Percentiles rank a stretch among this genome's conserved stretches.
Evolutionary conservation across 2,113 vertebrate species (phyloP).

Genomic region (Caloenas nicobarica): DNA sequence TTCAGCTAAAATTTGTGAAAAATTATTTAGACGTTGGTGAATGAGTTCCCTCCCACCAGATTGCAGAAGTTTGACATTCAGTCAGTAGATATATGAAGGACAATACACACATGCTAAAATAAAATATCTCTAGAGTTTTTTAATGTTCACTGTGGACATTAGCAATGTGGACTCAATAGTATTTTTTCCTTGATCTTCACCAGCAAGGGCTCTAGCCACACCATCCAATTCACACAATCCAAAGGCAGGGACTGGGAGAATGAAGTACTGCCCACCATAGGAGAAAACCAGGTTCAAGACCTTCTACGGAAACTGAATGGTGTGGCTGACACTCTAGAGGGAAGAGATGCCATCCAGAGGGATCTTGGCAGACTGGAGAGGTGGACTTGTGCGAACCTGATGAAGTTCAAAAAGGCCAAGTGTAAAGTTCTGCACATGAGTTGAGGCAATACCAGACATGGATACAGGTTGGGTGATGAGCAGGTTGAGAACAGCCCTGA

Average conservation of each 20-base stretch:
- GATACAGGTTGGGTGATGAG: background rate
- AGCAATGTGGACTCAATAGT: background rate
- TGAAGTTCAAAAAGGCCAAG: background rate
- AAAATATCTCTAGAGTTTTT: background rate
- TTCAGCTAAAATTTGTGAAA: background rate
- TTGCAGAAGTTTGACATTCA: background rate
- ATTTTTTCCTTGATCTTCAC: background rate
- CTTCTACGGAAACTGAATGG: background rate
- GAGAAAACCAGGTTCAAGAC: background rate
- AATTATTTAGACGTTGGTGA: background rate
- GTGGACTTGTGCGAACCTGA: fast-evolving
- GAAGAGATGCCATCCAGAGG: background rate
- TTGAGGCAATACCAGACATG: background rate
- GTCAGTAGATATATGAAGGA: background rate
- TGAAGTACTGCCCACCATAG: background rate
- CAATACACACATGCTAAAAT: background rate
- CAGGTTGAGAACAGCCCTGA: background rate
- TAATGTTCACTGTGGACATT: background rate
- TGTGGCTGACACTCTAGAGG: background rate
- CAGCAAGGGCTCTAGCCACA: fast-evolving
- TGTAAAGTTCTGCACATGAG: background rate
- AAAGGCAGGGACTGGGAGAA: background rate
- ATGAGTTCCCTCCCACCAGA: background rate
- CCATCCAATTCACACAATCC: background rate
- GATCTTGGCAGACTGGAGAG: background rate